A percentile compares a stretch with the other conserved stretches of the same genome.
Evolutionary conservation across 2,888 invertebrate species (phyloP).

Genomic region (Agrotis clavis): DNA sequence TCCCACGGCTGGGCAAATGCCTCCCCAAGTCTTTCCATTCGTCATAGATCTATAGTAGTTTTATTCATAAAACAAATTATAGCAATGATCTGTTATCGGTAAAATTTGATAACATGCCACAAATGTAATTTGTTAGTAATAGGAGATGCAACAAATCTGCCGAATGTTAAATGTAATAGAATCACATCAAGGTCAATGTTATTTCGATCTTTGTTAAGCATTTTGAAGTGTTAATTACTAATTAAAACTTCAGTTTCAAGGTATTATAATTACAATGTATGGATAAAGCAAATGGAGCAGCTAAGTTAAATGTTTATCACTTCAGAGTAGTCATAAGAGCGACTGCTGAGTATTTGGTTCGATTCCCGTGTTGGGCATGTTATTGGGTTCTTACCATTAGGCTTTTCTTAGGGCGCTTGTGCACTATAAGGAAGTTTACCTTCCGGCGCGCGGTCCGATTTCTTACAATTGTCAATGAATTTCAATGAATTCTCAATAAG

Average conservation of each 20-base stretch:
- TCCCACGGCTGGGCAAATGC: no score
- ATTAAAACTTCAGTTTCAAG: constrained; percentile 23
- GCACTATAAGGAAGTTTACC: no score
- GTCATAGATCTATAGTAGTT: not conserved
- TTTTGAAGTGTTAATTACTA: constrained; percentile 1
- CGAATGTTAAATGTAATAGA: constrained; percentile 12
- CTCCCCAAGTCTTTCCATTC: no score
- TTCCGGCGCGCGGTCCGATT: no score
- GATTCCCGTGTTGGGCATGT: no score
- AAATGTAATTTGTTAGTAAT: constrained; percentile 22
- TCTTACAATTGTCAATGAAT: no score
- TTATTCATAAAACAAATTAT: not conserved
- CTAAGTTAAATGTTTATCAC: no score
- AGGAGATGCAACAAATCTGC: constrained; percentile 32
- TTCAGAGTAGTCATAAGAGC: no score
- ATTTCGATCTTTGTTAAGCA: constrained; percentile 9
- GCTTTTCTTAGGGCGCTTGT: no score
- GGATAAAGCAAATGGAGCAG: constrained; percentile 7
- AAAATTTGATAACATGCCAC: constrained; percentile 36
- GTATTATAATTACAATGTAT: not conserved
- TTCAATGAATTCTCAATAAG: no score
- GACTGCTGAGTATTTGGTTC: no score
- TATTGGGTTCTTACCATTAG: no score
- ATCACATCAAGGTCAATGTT: constrained; percentile 21
- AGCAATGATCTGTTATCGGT: constrained; percentile 31